Evolutionary conservation across 2,888 invertebrate species (phyloP).

Genomic region (Drosophila macrospina): DNA sequence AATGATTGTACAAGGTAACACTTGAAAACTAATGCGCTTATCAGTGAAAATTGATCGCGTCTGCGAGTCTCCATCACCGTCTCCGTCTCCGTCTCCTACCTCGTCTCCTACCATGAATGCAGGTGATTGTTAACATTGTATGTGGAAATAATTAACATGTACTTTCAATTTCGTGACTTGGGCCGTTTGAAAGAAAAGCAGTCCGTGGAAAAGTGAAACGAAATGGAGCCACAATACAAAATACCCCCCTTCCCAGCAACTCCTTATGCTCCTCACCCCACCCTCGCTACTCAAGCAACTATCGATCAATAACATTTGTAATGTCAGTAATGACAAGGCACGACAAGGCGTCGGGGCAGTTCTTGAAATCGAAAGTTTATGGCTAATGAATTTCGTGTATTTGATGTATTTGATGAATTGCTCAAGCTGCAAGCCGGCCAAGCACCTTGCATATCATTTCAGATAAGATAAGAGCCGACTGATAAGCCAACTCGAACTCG

Average conservation of each 20-base stretch:
- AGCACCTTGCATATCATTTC: slow-evolving; percentile 70
- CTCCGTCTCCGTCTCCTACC: slow-evolving; percentile 1
- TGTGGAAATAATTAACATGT: slow-evolving; percentile 80
- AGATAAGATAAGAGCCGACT: slow-evolving; percentile 42
- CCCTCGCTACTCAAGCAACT: slow-evolving; percentile 4
- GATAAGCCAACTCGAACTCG: slow-evolving; percentile 43
- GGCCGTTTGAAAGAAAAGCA: slow-evolving; percentile 45
- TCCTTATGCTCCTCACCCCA: not conserved
- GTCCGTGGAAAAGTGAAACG: slow-evolving; percentile 56
- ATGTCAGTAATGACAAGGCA: slow-evolving; percentile 78
- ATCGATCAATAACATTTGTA: slow-evolving; percentile 79
- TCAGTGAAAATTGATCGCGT: slow-evolving; percentile 69
- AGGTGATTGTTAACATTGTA: slow-evolving; percentile 71
- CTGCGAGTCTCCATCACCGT: slow-evolving; percentile 14
- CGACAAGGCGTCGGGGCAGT: slow-evolving; percentile 43
- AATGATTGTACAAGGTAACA: slow-evolving; percentile 52
- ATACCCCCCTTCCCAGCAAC: not conserved
- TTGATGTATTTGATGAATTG: slow-evolving; percentile 71
- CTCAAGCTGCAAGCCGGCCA: slow-evolving; percentile 47
- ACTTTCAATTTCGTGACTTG: slow-evolving; percentile 79
- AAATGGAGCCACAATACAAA: slow-evolving; percentile 35
- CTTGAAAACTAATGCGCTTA: slow-evolving; percentile 74
- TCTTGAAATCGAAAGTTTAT: slow-evolving; percentile 63
- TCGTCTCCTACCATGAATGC: slow-evolving; percentile 59
- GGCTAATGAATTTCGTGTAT: slow-evolving; percentile 62